phyloP scores from a whole-genome alignment of 2,888 invertebrate genomes.

The Zhuqinia jingwanae region DNA sequence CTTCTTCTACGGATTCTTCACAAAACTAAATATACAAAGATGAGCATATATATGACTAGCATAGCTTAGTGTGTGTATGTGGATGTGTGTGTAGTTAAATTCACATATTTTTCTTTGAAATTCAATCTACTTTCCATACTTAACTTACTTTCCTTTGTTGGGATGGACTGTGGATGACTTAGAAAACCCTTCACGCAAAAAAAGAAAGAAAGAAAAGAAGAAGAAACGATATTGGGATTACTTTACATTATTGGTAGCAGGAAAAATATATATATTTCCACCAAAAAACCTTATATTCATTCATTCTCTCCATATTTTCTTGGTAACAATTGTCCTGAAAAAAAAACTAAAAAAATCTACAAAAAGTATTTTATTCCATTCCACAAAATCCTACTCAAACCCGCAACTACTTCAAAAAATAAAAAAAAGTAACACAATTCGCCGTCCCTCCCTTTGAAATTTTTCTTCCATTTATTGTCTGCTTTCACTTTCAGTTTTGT shows the following conservation, averaged over 20 bases:
- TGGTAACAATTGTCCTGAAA: slow-evolving; percentile 24
- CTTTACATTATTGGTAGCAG: neutral
- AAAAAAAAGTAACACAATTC: slow-evolving; percentile 49
- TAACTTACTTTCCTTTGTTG: slow-evolving; percentile 51
- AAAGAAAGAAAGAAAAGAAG: neutral
- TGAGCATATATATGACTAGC: no score
- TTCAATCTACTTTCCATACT: slow-evolving; percentile 55
- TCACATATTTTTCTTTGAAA: slow-evolving; percentile 53
- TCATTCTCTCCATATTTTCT: no score
- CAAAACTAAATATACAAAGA: slow-evolving; percentile 31
- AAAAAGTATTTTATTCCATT: slow-evolving; percentile 32
- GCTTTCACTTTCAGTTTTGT: slow-evolving; percentile 55
- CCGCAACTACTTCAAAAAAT: slow-evolving; percentile 17
- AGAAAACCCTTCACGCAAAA: neutral
- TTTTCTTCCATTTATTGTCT: slow-evolving; percentile 39
- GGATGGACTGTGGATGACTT: slow-evolving; percentile 46
- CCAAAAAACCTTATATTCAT: no score
- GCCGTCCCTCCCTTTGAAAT: slow-evolving; percentile 39
- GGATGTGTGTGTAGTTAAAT: neutral
- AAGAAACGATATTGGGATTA: slow-evolving; percentile 24
- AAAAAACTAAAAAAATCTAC: slow-evolving; percentile 17
- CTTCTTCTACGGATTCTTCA: slow-evolving; percentile 41
- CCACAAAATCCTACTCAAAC: neutral
- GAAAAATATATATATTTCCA: neutral
- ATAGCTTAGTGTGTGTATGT: no score